Conservation (phyloP, 2,797 vertebrate species). For the Protosalanx chinensis region DNA sequence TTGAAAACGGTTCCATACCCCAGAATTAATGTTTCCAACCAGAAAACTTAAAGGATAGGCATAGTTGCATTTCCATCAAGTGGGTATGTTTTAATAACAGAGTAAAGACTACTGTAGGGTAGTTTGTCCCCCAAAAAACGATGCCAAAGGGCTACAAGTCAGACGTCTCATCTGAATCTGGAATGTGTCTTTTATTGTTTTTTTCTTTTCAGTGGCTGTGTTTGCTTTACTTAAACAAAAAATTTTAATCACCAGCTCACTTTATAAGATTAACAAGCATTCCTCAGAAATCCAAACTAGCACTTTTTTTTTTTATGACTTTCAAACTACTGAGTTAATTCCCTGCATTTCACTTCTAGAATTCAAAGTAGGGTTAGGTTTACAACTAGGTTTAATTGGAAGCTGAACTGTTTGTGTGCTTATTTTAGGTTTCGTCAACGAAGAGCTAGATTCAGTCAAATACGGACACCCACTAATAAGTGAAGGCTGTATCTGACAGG, state of each 20-base stretch:
- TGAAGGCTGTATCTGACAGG: slow-evolving; percentile 28
- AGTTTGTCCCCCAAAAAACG: slow-evolving; percentile 72
- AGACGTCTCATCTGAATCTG: slow-evolving; percentile 68
- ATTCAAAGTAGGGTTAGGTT: slow-evolving; percentile 2
- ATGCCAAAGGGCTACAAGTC: slow-evolving; percentile 68
- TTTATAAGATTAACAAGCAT: slow-evolving; percentile 59
- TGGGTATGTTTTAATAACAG: slow-evolving; percentile 77
- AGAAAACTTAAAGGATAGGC: slow-evolving; percentile 64
- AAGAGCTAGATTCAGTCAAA: background rate
- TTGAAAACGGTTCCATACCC: slow-evolving; percentile 66
- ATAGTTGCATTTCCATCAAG: slow-evolving; percentile 64
- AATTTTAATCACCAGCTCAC: slow-evolving; percentile 47
- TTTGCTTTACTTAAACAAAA: slow-evolving; percentile 46
- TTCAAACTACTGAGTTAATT: slow-evolving; percentile 21
- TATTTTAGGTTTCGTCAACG: background rate
- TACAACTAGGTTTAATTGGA: background rate
- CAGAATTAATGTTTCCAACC: slow-evolving; percentile 73
- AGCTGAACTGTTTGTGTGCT: background rate
- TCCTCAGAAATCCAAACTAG: slow-evolving; percentile 35
- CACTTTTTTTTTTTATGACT: slow-evolving; percentile 24
- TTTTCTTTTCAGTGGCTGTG: slow-evolving; percentile 60
- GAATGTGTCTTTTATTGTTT: slow-evolving; percentile 62
- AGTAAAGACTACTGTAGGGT: slow-evolving; percentile 68
- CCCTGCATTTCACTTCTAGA: background rate
- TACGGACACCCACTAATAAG: background rate